Evolutionary conservation across 2,113 vertebrate genomes (phyloP).

Genomic region (Chitala chitala): DNA sequence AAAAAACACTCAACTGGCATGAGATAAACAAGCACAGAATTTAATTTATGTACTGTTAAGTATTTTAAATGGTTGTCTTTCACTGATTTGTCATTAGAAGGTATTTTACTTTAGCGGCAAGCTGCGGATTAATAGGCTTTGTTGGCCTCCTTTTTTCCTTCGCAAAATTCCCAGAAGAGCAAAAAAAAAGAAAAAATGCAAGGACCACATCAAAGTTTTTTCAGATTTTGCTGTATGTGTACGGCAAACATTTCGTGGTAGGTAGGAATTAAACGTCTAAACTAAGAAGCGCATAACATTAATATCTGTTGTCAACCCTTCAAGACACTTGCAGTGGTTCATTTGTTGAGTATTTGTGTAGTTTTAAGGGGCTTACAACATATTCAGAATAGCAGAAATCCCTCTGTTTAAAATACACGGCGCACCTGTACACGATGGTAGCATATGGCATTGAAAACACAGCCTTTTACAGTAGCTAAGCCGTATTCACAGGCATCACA

Average conservation of each 20-base stretch:
- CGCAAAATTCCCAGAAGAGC: not conserved
- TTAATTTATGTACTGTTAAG: constrained; percentile 14
- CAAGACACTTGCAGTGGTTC: not conserved
- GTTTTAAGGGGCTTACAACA: constrained; percentile 14
- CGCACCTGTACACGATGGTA: not conserved
- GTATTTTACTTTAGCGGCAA: constrained; percentile 9
- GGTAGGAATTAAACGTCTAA: constrained; percentile 3
- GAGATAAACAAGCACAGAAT: constrained; percentile 12
- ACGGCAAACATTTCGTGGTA: not conserved
- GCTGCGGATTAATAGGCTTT: constrained; percentile 2
- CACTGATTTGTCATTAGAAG: constrained; percentile 10
- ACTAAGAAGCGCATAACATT: not conserved
- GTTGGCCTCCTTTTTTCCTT: not conserved
- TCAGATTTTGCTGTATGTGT: not conserved
- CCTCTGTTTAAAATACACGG: not conserved
- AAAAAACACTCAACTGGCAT: not conserved
- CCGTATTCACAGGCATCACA: constrained; percentile 20
- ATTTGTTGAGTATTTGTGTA: constrained; percentile 11
- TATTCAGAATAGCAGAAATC: not conserved
- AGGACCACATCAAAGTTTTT: not conserved
- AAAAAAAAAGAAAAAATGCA: not conserved
- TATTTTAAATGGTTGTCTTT: constrained; percentile 1
- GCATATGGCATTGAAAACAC: not conserved
- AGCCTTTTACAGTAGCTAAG: not conserved
- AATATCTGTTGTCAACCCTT: constrained; percentile 1